Percentiles rank a stretch among this genome's conserved stretches.
phyloP scores from a whole-genome alignment of 2,113 vertebrate genomes.

The Antechinus stuartii region DNA sequence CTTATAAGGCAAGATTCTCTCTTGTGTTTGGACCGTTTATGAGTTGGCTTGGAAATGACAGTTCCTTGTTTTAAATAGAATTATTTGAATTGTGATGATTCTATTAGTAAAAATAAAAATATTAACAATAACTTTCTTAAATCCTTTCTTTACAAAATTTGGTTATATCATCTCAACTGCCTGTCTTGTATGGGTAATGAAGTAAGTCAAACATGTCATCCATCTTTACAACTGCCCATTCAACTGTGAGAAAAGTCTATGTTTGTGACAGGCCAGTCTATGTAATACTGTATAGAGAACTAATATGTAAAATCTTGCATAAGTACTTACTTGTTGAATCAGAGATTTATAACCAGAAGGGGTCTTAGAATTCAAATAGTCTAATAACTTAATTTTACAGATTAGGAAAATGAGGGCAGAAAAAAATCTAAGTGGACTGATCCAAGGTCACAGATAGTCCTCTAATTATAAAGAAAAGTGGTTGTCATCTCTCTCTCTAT shows the following conservation, averaged over 20 bases:
- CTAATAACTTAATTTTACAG: background rate
- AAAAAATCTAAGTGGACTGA: background rate
- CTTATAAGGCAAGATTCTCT: background rate
- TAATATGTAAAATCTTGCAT: background rate
- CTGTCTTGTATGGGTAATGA: background rate
- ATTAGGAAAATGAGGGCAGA: background rate
- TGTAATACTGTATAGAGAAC: background rate
- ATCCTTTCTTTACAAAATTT: background rate
- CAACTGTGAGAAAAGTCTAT: background rate
- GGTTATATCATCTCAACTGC: background rate
- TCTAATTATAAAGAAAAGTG: background rate
- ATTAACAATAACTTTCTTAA: background rate
- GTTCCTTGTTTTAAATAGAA: background rate
- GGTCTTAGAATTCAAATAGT: background rate
- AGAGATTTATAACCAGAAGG: background rate
- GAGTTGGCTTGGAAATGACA: constrained; percentile 17
- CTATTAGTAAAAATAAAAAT: background rate
- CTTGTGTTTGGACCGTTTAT: background rate
- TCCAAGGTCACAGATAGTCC: background rate
- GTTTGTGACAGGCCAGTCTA: background rate
- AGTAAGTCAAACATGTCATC: background rate
- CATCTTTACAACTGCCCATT: background rate
- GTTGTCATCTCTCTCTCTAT: background rate
- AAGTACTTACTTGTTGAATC: background rate
- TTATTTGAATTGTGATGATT: constrained; percentile 3